Evolutionary conservation across 2,797 vertebrate genomes (phyloP).

Genomic region (Parauchenoglanis punctatus): DNA sequence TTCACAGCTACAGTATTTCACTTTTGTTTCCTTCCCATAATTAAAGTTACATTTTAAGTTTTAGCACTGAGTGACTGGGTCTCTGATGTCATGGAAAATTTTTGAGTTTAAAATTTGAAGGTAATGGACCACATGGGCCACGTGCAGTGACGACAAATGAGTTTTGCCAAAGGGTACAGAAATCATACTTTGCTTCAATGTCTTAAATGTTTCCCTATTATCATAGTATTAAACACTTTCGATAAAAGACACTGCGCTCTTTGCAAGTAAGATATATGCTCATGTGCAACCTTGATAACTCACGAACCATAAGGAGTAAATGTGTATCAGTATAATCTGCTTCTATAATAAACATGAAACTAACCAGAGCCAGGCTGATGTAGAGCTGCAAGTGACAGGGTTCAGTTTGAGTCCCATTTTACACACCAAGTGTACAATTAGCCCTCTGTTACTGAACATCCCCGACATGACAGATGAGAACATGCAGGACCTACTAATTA

Average conservation of each 20-base stretch:
- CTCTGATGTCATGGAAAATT: background rate
- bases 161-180: constrained; percentile 22
- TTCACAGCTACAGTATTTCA: background rate
- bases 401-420: constrained; percentile 19
- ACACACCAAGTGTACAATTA: constrained; percentile 29
- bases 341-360: background rate
- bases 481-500: constrained; percentile 40
- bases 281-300: background rate
- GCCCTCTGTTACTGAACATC: constrained; percentile 33
- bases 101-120: background rate
- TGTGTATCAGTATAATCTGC: background rate
- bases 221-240: background rate
- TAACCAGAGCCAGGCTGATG: background rate
- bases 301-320: background rate
- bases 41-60: background rate
- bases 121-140: constrained; percentile 22
- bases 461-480: constrained; percentile 37
- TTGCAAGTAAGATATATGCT: background rate
- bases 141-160: constrained; percentile 23
- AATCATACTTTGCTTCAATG: background rate
- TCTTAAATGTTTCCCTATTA: background rate
- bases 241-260: no score
- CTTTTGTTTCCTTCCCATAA: background rate
- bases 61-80: background rate
- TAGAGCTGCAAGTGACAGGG: constrained; percentile 17